Base-by-base conservation (phyloP, 2,113 vertebrate species). In the Bufo bufo region DNA sequence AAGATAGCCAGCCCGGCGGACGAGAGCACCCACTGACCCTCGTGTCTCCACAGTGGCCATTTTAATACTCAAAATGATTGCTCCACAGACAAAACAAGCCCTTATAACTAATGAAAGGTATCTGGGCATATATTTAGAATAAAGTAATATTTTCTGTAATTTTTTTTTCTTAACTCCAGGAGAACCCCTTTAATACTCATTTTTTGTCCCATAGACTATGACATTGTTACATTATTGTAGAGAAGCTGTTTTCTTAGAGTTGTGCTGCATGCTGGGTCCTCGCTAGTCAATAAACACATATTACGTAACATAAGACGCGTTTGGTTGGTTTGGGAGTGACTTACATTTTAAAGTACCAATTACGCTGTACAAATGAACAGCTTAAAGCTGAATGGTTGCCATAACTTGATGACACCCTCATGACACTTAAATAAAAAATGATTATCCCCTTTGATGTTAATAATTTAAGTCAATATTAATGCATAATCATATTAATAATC, bases 401-500 rank as follows among this genome's bases (percentile, higher is more conserved):
- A 59, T 58, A 33, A 43, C 59, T 7, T 80, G n/a, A 54, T 9
- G 50, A 80, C 77, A 59, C 77, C 77, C 77, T 58, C 77, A 54
- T 23, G 54, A 20, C 23, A 58, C 54, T 43, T 80, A 43, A 13
- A 58, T 54, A 5, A 8, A 54, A 80, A 80, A 80, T 80, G 5
- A 80, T 59, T 80, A 80, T n/a, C 23, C n/a, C 54, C 54, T 80
- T 80, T 80, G 54, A 80, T 80, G 77, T 58, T 80, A 58, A 43
- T 45, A 33, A 58, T 23, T 17, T 17, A 17, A 43, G n/a, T 59
- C 54, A 43, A 80, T 80, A 52, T 59, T 16, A 45, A 45, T 8
- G 58, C 23, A 19, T 81, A 81, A 45, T 81, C 43, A 8, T 81
- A 43, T 81, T 81, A 81, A 81, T 81, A 13, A 61, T 59, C 54